Evolutionary conservation across 2,888 invertebrate species (phyloP), one percentile per base, ranked within the genome.

Genomic region (Fragum fragum): DNA sequence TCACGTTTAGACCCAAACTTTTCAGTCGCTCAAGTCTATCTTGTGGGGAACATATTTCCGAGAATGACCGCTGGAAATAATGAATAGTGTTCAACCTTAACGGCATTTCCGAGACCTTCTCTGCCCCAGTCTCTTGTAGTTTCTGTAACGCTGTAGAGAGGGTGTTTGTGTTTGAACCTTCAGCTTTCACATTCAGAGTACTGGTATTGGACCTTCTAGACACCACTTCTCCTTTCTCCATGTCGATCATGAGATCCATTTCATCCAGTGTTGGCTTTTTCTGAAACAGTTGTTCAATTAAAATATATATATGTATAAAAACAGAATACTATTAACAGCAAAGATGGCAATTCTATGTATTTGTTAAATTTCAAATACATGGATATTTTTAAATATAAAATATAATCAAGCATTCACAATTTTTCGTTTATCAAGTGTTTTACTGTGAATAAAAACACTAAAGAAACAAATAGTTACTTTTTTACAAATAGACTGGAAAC

Each of bases 161-260:
- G 1, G 66, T 66, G 14, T 66, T 66, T 21, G 42, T 66, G 11
- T 23, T 36, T 23, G 42, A 7, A 14, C 3, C 6, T 18, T 42
- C 23, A 5, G 66, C 42, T 66, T 66, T 66, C 14, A 28, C 18
- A 6, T 23, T 23, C 6, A 55, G 55, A 21, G 55, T 71, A 32
- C 55, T 71, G 7, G 28, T 55, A n/a, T 55, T 57, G 3, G 53
- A 36, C 36, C 53, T 55, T 32, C 55, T 55, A n/a, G 74, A 73
- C 3, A 86, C 87, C 14, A 87, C 79, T 53, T 87, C 81, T 2
- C 87, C 87, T 57, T 77, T 82, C 59, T 88, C 87, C 26, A 88
- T 82, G 61, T 88, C 88, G 18, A 88, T 79, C 52, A 77, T 81
- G 14, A 88, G 77, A 68, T 88, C 85, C 61, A 84, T 72, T 55